A percentile compares a stretch with the other conserved stretches of the same genome.
phyloP scores from a whole-genome alignment of 2,113 vertebrate species.

The Macquaria ambigua region DNA sequence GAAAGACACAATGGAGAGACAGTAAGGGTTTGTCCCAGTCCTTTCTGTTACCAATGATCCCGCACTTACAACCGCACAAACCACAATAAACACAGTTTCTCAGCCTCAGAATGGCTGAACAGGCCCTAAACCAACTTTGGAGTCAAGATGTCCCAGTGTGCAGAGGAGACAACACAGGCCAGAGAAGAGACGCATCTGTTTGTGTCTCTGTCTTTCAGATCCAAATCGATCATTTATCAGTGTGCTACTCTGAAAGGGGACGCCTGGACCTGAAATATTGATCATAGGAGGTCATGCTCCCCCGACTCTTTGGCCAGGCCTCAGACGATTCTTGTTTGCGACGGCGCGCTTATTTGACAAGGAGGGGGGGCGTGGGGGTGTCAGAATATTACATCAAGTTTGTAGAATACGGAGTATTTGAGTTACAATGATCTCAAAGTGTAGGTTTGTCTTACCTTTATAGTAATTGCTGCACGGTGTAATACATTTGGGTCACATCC shows the following conservation, averaged over 20 bases:
- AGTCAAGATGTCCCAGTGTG: slow-evolving; percentile 33
- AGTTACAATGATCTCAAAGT: background rate
- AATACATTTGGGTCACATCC: slow-evolving; percentile 36
- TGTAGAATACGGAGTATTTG: background rate
- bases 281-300: slow-evolving; percentile 80
- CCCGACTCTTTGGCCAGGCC: slow-evolving; percentile 71
- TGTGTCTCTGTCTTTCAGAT: slow-evolving; percentile 77
- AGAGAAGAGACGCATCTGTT: slow-evolving; percentile 78
- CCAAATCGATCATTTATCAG: slow-evolving; percentile 85
- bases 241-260: slow-evolving; percentile 77
- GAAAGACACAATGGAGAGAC: background rate
- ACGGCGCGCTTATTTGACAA: slow-evolving; percentile 64
- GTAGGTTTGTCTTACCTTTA: background rate
- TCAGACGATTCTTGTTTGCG: slow-evolving; percentile 76
- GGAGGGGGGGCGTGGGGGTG: slow-evolving; percentile 9
- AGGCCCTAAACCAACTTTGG: slow-evolving; percentile 53
- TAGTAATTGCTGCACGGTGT: slow-evolving; percentile 3
- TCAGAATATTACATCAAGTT: slow-evolving; percentile 43
- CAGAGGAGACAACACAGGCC: slow-evolving; percentile 45
- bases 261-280: slow-evolving; percentile 80
- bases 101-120: slow-evolving; percentile 7
- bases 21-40: background rate
- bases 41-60: background rate
- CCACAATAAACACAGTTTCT: slow-evolving; percentile 2
- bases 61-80: slow-evolving; percentile 13